Evolutionary conservation across 1,140 invertebrate species (phyloP).

Genomic region (Melanaphis sacchari): DNA sequence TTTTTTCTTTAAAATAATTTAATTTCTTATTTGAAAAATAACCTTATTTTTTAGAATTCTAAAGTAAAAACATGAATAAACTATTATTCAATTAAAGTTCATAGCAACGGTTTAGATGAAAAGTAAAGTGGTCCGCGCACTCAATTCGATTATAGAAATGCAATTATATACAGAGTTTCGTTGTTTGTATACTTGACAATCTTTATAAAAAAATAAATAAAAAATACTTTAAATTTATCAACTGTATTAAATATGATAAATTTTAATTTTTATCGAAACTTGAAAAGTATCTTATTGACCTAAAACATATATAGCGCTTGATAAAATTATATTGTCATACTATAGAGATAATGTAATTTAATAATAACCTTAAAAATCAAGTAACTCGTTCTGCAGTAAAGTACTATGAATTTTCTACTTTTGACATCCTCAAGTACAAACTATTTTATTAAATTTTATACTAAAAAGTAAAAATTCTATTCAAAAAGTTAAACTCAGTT

Average conservation of each 20-base stretch:
- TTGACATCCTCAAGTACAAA: background rate
- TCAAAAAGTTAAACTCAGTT: too few relatives aligned
- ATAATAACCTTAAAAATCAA: background rate
- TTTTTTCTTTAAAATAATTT: constrained; percentile 1
- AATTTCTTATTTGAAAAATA: constrained; percentile 33
- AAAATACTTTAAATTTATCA: background rate
- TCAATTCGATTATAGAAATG: constrained; percentile 28
- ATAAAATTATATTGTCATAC: background rate
- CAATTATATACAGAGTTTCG: background rate
- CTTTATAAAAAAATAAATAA: background rate
- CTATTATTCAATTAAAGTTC: constrained; percentile 46
- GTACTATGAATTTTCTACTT: background rate
- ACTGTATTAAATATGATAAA: background rate
- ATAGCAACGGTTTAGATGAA: background rate
- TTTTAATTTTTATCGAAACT: background rate
- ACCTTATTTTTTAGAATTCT: constrained; percentile 25
- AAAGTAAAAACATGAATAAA: constrained; percentile 28
- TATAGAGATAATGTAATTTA: background rate
- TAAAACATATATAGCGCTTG: background rate
- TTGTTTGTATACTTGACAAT: constrained; percentile 1
- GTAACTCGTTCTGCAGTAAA: background rate
- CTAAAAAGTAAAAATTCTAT: background rate
- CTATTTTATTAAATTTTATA: background rate
- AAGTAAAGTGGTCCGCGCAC: constrained; percentile 13
- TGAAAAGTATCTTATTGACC: background rate